phyloP scores from a whole-genome alignment of 2,888 invertebrate species.

The Mythimna vitellina region DNA sequence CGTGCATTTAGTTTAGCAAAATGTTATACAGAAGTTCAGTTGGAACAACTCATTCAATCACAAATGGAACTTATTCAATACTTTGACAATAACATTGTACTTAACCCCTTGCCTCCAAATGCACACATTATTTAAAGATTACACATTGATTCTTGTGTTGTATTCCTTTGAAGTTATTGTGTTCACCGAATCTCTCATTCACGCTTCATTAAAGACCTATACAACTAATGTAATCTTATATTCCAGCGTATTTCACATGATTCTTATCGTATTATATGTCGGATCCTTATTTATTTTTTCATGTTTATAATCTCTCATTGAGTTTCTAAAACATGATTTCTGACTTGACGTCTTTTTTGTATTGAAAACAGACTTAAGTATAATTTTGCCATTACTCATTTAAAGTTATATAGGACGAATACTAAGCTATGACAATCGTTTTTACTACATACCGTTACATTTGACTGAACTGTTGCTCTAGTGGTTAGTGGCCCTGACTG shows the following conservation, averaged over 20 bases:
- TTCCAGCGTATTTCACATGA: conserved; percentile 37
- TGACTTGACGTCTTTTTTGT: conserved; percentile 8
- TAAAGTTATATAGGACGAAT: background rate
- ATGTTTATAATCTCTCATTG: conserved; percentile 48
- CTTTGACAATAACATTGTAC: conserved; percentile 22
- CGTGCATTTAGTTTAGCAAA: background rate
- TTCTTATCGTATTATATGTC: conserved; percentile 31
- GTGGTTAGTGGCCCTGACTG: too few relatives aligned
- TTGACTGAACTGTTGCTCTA: too few relatives aligned
- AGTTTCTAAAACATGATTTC: conserved; percentile 56
- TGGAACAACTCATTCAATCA: background rate
- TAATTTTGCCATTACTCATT: conserved; percentile 31
- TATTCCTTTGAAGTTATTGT: conserved; percentile 29
- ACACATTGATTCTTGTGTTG: conserved; percentile 33
- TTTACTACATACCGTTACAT: background rate
- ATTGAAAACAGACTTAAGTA: conserved; percentile 26
- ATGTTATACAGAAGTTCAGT: background rate
- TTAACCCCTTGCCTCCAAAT: conserved; percentile 10
- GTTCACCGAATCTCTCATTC: conserved; percentile 28
- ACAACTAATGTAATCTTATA: conserved; percentile 31
- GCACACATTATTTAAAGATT: conserved; percentile 25
- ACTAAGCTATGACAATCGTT: too few relatives aligned
- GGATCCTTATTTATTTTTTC: conserved; percentile 4
- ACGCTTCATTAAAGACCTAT: conserved; percentile 56
- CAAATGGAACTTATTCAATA: conserved; percentile 5